These are phyloP conservation scores for Cheilosia grossa DNA, from an alignment of 2,888 invertebrate species.

Conservation along the genomic window DNA sequence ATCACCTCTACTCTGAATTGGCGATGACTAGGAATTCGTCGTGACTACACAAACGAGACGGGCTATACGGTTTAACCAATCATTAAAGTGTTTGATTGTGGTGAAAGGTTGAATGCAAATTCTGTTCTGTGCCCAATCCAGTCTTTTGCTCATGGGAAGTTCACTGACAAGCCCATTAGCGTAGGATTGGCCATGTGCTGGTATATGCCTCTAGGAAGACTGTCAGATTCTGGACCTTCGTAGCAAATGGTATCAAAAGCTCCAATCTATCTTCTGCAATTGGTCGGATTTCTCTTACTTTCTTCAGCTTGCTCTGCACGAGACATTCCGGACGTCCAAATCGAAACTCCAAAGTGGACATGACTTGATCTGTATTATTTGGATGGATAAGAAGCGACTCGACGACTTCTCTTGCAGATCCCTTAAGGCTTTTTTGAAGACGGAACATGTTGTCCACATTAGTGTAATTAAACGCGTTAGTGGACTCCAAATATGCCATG, in stretches of 20 bases:
- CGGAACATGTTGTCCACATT: conserved; percentile 58
- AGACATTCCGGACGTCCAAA: conserved; percentile 35
- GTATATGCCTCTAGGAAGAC: conserved; percentile 25
- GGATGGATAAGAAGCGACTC: conserved; percentile 70
- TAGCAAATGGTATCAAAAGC: conserved; percentile 52
- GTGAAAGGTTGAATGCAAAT: background rate
- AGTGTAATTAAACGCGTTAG: conserved; percentile 32
- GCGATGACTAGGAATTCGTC: background rate
- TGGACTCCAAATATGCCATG: conserved; percentile 48
- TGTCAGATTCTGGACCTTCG: conserved; percentile 29
- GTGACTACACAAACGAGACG: conserved; percentile 14
- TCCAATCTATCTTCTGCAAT: conserved; percentile 56
- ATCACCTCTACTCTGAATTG: background rate
- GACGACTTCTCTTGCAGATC: conserved; percentile 52
- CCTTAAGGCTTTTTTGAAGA: conserved; percentile 55
- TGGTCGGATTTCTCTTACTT: conserved; percentile 49
- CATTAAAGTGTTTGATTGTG: too few relatives aligned
- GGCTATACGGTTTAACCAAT: too few relatives aligned
- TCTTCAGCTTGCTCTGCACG: conserved; percentile 26
- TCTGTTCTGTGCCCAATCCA: conserved; percentile 44
- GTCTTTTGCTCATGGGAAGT: conserved; percentile 47
- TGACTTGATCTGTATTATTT: conserved; percentile 51
- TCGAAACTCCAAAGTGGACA: conserved; percentile 30
- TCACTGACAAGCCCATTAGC: conserved; percentile 44
- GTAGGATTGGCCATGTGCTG: conserved; percentile 47